Percentiles rank a stretch among this genome's conserved stretches.
Evolutionary conservation across 1,140 invertebrate species (phyloP).

Genomic region (Reticulitermes speratus): DNA sequence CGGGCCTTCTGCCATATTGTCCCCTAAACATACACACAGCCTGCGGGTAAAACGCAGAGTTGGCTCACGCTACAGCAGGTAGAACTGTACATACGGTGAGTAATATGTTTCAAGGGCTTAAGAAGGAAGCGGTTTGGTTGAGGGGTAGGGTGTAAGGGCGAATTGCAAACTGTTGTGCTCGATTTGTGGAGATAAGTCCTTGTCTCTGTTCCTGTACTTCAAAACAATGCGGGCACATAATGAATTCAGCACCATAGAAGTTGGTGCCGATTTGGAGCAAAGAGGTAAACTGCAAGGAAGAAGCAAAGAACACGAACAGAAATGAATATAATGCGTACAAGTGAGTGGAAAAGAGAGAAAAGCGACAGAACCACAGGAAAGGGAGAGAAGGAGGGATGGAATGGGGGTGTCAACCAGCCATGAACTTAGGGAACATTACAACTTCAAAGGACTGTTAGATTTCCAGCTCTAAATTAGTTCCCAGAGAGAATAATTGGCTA

Average conservation of each 20-base stretch:
- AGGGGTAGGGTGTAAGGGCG: neutral
- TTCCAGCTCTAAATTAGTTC: conserved; percentile 30
- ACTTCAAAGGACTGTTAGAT: conserved; percentile 30
- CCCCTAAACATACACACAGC: too few species aligned
- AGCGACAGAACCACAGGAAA: neutral
- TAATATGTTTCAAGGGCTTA: neutral
- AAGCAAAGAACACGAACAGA: neutral
- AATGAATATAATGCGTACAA: neutral
- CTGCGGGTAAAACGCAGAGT: too few species aligned
- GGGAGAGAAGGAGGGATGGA: neutral
- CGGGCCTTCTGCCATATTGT: too few species aligned
- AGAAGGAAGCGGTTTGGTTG: neutral
- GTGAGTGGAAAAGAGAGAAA: neutral
- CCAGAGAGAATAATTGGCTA: conserved; percentile 30
- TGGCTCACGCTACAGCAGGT: too few species aligned
- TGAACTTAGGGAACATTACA: conserved; percentile 9
- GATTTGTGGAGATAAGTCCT: neutral
- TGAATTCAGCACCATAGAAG: neutral
- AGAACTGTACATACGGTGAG: too few species aligned
- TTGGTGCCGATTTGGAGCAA: neutral
- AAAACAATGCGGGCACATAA: neutral
- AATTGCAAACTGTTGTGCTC: neutral
- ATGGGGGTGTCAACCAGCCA: conserved; percentile 8
- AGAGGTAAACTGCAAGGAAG: neutral
- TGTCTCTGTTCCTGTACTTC: neutral